Conservation (phyloP, 1,140 invertebrate genomes). For the Liolophura sinensis region DNA sequence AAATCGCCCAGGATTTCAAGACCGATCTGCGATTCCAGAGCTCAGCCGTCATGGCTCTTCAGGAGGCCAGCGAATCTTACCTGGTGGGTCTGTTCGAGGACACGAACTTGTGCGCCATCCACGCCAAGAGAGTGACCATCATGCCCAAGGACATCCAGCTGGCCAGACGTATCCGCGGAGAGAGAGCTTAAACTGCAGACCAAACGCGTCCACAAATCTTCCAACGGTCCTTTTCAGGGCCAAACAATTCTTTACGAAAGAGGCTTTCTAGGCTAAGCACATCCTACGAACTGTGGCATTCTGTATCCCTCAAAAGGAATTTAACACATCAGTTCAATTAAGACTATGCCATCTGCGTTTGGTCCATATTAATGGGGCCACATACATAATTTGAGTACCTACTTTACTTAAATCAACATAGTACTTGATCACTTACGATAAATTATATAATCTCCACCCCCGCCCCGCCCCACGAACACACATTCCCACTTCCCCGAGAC, state of each 20-base stretch:
- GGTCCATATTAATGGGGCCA: too few relatives aligned
- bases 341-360: too few relatives aligned
- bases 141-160: conserved; percentile 92
- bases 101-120: conserved; percentile 88
- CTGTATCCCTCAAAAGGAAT: too few relatives aligned
- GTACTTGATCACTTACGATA: too few relatives aligned
- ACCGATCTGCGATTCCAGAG: conserved; percentile 64
- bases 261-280: background rate
- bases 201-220: background rate
- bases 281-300: too few relatives aligned
- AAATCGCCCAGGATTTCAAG: conserved; percentile 78
- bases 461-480: too few relatives aligned
- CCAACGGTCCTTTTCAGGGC: conserved; percentile 20
- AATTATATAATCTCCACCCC: too few relatives aligned
- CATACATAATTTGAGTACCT: too few relatives aligned
- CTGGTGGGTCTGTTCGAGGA: conserved; percentile 89
- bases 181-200: conserved; percentile 11
- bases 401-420: too few relatives aligned
- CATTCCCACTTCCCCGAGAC: too few relatives aligned
- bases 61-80: conserved; percentile 82
- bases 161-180: conserved; percentile 45
- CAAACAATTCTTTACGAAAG: conserved; percentile 8
- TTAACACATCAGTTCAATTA: too few relatives aligned
- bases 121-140: conserved; percentile 88
- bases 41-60: conserved; percentile 57